phyloP scores from a whole-genome alignment of 2,888 invertebrate species.

The Drosophila macrospina region DNA sequence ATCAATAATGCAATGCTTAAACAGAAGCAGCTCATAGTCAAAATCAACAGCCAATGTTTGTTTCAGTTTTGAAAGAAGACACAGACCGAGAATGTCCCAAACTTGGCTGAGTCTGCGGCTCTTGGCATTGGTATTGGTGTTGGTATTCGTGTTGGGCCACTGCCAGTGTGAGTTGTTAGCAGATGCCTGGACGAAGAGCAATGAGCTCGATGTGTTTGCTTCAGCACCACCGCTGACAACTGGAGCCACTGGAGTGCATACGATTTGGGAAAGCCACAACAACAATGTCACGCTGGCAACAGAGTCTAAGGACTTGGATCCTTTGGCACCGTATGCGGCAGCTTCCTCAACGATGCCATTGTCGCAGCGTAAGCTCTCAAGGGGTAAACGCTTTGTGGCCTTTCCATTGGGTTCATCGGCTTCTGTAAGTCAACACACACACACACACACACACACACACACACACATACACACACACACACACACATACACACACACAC shows the following conservation, averaged over 20 bases:
- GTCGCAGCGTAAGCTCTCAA: constrained; percentile 69
- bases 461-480: constrained; percentile 28
- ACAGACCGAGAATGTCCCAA: constrained; percentile 52
- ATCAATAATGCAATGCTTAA: constrained; percentile 6
- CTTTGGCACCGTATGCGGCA: constrained; percentile 55
- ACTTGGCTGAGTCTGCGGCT: constrained; percentile 41
- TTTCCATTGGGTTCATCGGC: constrained; percentile 87
- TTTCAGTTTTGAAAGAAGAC: constrained; percentile 59
- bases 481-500: constrained; percentile 20
- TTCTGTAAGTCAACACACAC: constrained; percentile 84
- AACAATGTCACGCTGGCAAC: constrained; percentile 67
- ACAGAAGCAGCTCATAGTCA: constrained; percentile 22
- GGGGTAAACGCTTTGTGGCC: constrained; percentile 86
- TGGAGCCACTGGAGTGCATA: constrained; percentile 28
- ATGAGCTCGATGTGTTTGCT: constrained; percentile 50
- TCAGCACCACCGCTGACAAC: constrained; percentile 31
- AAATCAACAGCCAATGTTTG: constrained; percentile 31
- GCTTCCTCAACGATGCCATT: constrained; percentile 27
- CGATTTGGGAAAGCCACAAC: constrained; percentile 33
- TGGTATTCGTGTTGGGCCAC: constrained; percentile 33
- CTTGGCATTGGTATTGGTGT: constrained; percentile 29
- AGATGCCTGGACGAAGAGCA: constrained; percentile 32
- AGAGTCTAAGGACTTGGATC: constrained; percentile 28
- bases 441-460: constrained; percentile 20
- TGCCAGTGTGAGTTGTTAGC: constrained; percentile 30